Percentiles rank a stretch among this genome's conserved stretches.
Evolutionary conservation across 2,797 vertebrate genomes (phyloP).

Genomic region (Catamblyrhynchus diadema): DNA sequence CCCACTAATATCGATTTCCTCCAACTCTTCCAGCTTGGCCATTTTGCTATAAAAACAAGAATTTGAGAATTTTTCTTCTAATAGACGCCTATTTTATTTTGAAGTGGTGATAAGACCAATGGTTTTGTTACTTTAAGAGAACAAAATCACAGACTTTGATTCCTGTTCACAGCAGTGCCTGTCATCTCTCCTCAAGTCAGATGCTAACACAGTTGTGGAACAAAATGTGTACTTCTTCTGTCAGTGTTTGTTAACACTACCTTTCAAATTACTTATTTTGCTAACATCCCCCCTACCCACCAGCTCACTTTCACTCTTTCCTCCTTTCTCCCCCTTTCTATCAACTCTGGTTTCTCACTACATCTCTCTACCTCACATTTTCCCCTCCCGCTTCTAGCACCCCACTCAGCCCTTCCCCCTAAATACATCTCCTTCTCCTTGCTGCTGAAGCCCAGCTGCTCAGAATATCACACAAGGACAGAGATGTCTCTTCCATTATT

Average conservation of each 20-base stretch:
- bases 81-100: not conserved
- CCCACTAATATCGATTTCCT: constrained; percentile 95
- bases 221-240: not conserved
- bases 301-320: not conserved
- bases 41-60: constrained; percentile 86
- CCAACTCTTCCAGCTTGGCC: constrained; percentile 96
- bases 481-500: constrained; percentile 3
- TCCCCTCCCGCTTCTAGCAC: not conserved
- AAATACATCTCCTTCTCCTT: not conserved
- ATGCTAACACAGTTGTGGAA: not conserved
- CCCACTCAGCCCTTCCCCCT: not conserved
- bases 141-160: not conserved
- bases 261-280: not conserved
- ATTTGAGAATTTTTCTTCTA: not conserved
- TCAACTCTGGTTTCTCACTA: not conserved
- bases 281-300: not conserved
- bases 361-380: not conserved
- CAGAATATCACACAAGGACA: constrained; percentile 3
- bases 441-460: not conserved
- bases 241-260: not conserved
- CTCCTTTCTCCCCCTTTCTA: not conserved
- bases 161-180: not conserved
- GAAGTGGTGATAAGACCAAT: not conserved
- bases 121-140: not conserved
- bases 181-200: not conserved